Evolutionary conservation across 2,888 invertebrate species (phyloP), one percentile per base, ranked within the genome.

Genomic region (Ophraella communa): DNA sequence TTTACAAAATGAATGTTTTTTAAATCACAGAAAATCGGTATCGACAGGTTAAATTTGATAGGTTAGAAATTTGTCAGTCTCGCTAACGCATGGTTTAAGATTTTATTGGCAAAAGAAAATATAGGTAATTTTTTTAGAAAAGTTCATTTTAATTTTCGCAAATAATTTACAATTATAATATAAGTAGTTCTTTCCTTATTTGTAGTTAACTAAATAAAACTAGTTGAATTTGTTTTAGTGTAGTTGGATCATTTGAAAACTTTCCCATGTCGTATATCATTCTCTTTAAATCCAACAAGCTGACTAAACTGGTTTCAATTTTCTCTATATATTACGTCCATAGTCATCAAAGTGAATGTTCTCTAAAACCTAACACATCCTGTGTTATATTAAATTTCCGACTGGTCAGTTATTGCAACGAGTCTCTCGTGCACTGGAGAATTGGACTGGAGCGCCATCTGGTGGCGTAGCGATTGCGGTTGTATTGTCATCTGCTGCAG

Each of bases 391-490:
- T 69, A 65, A 67, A 64, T 67, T 67, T 65, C 54, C 62, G 53
- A 64, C 60, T 65, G 67, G 66, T 68, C 68, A 65, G 68, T 68
- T 65, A 68, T 69, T 68, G 67, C 66, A 71, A 65, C 68, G 11
- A 51, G 49, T 51, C 17, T 51, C 27, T 59, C 69, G 66, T 64
- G 64, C 66, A 57, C 44, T 65, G 60, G 57, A 49, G 33, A 14
- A 60, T 44, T 20, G 42, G 45, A 54, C 56, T 44, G 23, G 45
- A 55, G 66, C 69, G 72, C 66, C 73, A 73, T 71, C 69, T 69
- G 71, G 54, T 57, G 63, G 54, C 64, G 65, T 69, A 69, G 69
- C 71, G 69, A 65, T 73, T 73, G 72, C 58, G 71, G 71, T 73
- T 65, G 62, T 65, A 62, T 66, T 69, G 66, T 71, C 71, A 69